Conservation (phyloP, 2,113 vertebrate species). For the Brachyistius frenatus region DNA sequence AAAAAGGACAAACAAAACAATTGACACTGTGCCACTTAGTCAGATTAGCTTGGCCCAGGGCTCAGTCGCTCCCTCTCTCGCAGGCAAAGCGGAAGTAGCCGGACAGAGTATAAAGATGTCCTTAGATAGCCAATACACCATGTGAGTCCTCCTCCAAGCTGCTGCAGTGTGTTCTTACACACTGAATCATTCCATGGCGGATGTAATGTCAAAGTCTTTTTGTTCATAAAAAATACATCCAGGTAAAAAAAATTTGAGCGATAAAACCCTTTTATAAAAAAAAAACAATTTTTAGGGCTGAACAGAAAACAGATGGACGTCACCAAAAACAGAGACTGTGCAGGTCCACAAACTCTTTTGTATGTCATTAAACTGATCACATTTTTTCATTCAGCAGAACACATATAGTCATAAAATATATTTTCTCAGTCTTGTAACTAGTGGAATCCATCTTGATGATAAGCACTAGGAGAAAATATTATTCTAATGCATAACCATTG, state of each 20-base stretch:
- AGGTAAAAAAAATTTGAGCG: conserved; percentile 34
- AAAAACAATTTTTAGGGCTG: conserved; percentile 37
- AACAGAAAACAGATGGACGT: conserved; percentile 60
- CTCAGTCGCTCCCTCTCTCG: conserved; percentile 47
- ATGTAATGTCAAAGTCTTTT: conserved; percentile 55
- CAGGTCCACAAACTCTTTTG: conserved; percentile 30
- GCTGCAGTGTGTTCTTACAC: conserved; percentile 45
- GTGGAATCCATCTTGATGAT: conserved; percentile 59
- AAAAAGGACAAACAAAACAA: conserved; percentile 85
- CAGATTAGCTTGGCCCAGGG: conserved; percentile 65
- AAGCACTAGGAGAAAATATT: conserved; percentile 65
- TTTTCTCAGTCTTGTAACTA: conserved; percentile 41
- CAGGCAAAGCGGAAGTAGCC: conserved; percentile 56
- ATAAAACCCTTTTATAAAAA: conserved; percentile 21
- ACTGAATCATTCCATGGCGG: conserved; percentile 51
- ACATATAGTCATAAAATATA: conserved; percentile 49
- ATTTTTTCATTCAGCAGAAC: conserved; percentile 56
- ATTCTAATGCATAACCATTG: conserved; percentile 76
- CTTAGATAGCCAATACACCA: conserved; percentile 64
- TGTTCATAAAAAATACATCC: conserved; percentile 64
- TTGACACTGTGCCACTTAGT: conserved; percentile 71
- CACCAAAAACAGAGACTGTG: conserved; percentile 36
- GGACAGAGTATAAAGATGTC: conserved; percentile 63
- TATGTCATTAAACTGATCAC: conserved; percentile 23
- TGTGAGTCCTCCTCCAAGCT: conserved; percentile 65